A percentile compares a stretch with the other conserved stretches of the same genome.
phyloP scores from a whole-genome alignment of 2,888 invertebrate species.

The Rhagophthalmus giganteus region DNA sequence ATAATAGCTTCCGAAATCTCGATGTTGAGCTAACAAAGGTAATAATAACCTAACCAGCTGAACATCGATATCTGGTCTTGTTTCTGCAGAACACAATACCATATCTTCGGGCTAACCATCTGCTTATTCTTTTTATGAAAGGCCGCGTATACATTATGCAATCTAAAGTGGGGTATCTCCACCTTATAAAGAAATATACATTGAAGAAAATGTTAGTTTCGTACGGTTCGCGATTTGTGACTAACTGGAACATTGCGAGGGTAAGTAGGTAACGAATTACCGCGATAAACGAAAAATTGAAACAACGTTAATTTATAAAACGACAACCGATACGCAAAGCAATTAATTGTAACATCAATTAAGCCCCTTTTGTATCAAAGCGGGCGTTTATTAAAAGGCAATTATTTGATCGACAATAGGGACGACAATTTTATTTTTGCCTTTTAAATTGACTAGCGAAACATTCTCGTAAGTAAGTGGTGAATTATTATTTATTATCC shows the following conservation, averaged over 20 bases:
- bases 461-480: too few relatives aligned
- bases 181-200: constrained; percentile 27
- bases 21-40: constrained; percentile 25
- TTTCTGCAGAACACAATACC: constrained; percentile 39
- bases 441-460: too few relatives aligned
- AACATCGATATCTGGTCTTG: constrained; percentile 40
- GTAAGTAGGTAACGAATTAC: too few relatives aligned
- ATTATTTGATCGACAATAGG: too few relatives aligned
- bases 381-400: too few relatives aligned
- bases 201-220: constrained; percentile 20
- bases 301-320: background rate
- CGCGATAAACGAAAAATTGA: background rate
- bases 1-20: constrained; percentile 23
- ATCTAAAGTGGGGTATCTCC: constrained; percentile 39
- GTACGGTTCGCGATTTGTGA: constrained; percentile 22
- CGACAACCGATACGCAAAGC: background rate
- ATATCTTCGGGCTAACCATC: constrained; percentile 41
- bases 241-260: too few relatives aligned
- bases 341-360: too few relatives aligned
- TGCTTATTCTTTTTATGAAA: constrained; percentile 35
- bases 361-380: too few relatives aligned
- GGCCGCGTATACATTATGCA: constrained; percentile 39
- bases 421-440: too few relatives aligned
- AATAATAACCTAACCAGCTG: constrained; percentile 31
- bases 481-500: too few relatives aligned